phyloP scores from a whole-genome alignment of 23 tunicate genomes.

The Ciona savignyi region DNA sequence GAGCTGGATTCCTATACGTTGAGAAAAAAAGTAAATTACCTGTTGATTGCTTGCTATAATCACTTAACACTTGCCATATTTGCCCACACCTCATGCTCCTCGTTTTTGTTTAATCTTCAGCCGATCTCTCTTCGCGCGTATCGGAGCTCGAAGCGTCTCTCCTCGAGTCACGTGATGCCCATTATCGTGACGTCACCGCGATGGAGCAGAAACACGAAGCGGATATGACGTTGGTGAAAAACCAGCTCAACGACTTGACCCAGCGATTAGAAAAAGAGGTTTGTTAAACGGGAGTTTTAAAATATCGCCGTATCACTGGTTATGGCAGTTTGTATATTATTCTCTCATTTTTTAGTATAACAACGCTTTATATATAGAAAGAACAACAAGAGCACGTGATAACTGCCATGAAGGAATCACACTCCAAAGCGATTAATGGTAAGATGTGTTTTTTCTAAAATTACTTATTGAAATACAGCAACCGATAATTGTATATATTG shows the following conservation, averaged over 20 bases:
- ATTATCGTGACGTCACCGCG: conserved; percentile 24
- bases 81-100: no score
- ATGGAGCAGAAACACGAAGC: conserved; percentile 10
- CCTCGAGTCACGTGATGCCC: conserved; percentile 27
- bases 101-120: no score
- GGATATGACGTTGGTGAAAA: not conserved
- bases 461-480: no score
- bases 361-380: not conserved
- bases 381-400: not conserved
- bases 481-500: no score
- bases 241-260: conserved; percentile 14
- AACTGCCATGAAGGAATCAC: not conserved
- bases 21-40: no score
- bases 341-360: not conserved
- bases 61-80: no score
- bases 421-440: conserved; percentile 8
- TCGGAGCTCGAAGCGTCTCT: conserved; percentile 21
- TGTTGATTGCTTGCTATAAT: no score
- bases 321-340: no score
- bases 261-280: conserved; percentile 4
- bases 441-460: no score
- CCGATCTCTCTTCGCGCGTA: conserved; percentile 13
- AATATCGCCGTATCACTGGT: no score
- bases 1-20: no score
- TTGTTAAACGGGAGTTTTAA: no score